Percentiles rank a stretch among this genome's conserved stretches.
Evolutionary conservation across 2,113 vertebrate genomes (phyloP).

Genomic region (Montifringilla adamsi): DNA sequence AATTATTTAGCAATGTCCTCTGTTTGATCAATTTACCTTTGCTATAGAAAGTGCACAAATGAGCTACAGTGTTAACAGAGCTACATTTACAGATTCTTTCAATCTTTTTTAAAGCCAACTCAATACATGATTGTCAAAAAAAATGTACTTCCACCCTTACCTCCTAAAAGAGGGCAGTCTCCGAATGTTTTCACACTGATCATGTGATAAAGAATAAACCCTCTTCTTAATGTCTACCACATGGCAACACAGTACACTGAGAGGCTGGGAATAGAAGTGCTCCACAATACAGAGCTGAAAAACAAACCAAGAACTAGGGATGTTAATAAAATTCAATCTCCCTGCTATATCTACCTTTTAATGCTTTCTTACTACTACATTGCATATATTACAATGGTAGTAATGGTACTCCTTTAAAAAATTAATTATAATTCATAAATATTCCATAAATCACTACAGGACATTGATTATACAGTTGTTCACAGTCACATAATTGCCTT

Average conservation of each 20-base stretch:
- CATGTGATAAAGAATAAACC: constrained; percentile 72
- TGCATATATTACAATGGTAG: neutral
- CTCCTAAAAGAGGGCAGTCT: constrained; percentile 90
- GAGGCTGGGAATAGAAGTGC: constrained; percentile 88
- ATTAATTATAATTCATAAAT: neutral
- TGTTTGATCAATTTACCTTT: neutral
- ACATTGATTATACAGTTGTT: neutral
- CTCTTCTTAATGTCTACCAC: constrained; percentile 73
- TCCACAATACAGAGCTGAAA: constrained; percentile 89
- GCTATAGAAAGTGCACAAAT: neutral
- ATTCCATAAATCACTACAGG: neutral
- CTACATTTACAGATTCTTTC: neutral
- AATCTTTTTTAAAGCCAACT: neutral
- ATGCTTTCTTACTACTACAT: neutral
- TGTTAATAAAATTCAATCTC: neutral
- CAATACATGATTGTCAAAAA: neutral
- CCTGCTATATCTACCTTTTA: neutral
- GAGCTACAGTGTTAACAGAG: neutral
- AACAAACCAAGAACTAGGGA: constrained; percentile 16
- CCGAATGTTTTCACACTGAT: constrained; percentile 84
- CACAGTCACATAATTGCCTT: neutral
- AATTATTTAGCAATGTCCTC: neutral
- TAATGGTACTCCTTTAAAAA: neutral
- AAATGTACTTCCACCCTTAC: constrained; percentile 64
- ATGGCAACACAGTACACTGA: constrained; percentile 89